A percentile compares a stretch with the other conserved stretches of the same genome.
These are phyloP conservation scores for Anarhynchus alexandrinus DNA, from an alignment of 2,113 vertebrate species.

Conservation along the genomic window DNA sequence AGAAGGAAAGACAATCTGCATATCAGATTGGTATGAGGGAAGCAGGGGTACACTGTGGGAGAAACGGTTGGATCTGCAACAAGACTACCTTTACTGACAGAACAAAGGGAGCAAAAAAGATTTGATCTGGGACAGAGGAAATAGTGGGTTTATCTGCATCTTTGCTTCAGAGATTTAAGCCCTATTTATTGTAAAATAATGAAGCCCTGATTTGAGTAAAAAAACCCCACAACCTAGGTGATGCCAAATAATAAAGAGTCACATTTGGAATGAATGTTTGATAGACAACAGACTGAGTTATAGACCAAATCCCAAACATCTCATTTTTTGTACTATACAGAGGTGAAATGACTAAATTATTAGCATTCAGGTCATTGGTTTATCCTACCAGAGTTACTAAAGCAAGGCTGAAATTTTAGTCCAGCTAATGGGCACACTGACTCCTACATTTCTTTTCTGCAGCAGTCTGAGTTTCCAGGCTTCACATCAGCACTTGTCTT, in stretches of 20 bases:
- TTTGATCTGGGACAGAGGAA: neutral
- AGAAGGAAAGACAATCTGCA: neutral
- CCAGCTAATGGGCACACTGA: neutral
- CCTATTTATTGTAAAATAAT: slow-evolving; percentile 9
- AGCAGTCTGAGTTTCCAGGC: neutral
- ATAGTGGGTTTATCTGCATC: neutral
- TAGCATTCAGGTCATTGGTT: neutral
- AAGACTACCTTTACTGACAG: neutral
- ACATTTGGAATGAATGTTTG: neutral
- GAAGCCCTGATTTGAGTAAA: neutral
- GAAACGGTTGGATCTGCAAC: neutral
- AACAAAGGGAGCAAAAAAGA: neutral
- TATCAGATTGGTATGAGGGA: neutral
- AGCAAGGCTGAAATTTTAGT: neutral
- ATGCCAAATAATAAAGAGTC: neutral
- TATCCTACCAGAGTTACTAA: neutral
- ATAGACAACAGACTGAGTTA: neutral
- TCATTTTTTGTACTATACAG: neutral
- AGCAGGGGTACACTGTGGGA: neutral
- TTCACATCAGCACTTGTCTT: neutral
- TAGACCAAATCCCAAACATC: neutral
- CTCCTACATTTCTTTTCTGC: neutral
- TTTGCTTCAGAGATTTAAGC: neutral
- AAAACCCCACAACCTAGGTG: neutral
- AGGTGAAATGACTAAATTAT: neutral